Conservation (phyloP, 2,797 vertebrate genomes). For the Nasua narica region DNA sequence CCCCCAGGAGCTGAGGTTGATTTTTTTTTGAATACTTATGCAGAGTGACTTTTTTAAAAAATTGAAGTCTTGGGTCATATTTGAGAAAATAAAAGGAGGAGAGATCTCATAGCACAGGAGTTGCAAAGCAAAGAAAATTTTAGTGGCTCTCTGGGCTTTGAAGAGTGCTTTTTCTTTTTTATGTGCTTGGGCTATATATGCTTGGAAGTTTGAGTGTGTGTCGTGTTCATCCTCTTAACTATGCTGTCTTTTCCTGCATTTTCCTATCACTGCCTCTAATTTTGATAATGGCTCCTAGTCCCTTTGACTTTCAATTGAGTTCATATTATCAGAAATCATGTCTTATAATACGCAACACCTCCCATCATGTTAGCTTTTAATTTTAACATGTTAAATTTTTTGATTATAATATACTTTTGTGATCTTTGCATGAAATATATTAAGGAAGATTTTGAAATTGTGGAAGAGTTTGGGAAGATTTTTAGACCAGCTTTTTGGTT, state of each 20-base stretch:
- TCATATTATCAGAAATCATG: conserved; percentile 11
- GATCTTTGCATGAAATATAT: conserved; percentile 24
- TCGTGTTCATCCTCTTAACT: conserved; percentile 29
- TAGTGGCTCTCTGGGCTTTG: neutral
- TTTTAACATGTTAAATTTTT: conserved; percentile 41
- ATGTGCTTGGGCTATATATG: conserved; percentile 47
- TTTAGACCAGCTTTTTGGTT: conserved; percentile 46
- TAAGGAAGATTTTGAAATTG: conserved; percentile 29
- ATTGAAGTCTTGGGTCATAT: conserved; percentile 29
- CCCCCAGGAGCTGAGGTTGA: conserved; percentile 1
- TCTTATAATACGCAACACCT: neutral
- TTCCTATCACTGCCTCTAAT: conserved; percentile 36
- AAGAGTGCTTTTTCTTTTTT: conserved; percentile 35
- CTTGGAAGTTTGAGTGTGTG: conserved; percentile 17
- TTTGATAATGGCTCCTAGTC: conserved; percentile 29
- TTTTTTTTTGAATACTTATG: conserved; percentile 42
- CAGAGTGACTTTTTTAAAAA: neutral
- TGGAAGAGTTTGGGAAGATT: neutral
- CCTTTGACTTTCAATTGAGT: conserved; percentile 37
- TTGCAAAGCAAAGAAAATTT: conserved; percentile 39
- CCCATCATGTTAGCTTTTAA: conserved; percentile 19
- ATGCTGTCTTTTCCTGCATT: conserved; percentile 32
- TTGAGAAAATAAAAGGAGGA: conserved; percentile 52
- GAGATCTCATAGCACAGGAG: neutral
- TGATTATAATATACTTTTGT: conserved; percentile 15